These are phyloP conservation scores for Machaerirhynchus nigripectus DNA, from an alignment of 2,113 vertebrate species.

Conservation along the genomic window DNA sequence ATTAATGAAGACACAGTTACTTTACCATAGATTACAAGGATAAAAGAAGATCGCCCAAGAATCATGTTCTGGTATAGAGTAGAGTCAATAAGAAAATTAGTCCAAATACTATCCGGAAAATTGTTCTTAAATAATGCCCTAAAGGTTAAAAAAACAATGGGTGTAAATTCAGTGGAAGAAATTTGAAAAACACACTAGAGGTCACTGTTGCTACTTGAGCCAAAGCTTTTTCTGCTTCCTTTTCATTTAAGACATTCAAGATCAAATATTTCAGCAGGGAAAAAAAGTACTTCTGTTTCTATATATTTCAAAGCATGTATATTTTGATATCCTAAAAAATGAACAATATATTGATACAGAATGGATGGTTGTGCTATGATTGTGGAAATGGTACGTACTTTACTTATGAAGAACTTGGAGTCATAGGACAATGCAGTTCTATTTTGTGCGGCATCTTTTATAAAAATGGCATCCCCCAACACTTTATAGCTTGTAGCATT, in stretches of 20 bases:
- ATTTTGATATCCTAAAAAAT: slow-evolving; percentile 46
- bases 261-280: slow-evolving; percentile 36
- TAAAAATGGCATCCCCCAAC: slow-evolving; percentile 35
- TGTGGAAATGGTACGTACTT: neutral
- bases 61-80: slow-evolving; percentile 46
- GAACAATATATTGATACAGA: slow-evolving; percentile 27
- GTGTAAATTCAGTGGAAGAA: slow-evolving; percentile 47
- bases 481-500: slow-evolving; percentile 43
- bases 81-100: slow-evolving; percentile 74
- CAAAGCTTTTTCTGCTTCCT: slow-evolving; percentile 22
- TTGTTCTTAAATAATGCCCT: slow-evolving; percentile 70
- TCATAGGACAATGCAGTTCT: neutral
- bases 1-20: slow-evolving; percentile 74
- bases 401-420: neutral
- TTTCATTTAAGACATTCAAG: slow-evolving; percentile 19
- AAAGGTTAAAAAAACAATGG: slow-evolving; percentile 70
- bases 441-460: slow-evolving; percentile 13
- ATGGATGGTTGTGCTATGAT: neutral
- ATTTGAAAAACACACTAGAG: slow-evolving; percentile 78
- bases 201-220: slow-evolving; percentile 81
- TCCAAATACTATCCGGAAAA: slow-evolving; percentile 60
- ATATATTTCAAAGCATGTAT: slow-evolving; percentile 35
- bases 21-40: slow-evolving; percentile 69
- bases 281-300: slow-evolving; percentile 12
- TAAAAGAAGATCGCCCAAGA: slow-evolving; percentile 67